Base-by-base conservation (phyloP, 2,113 vertebrate species). In the Xiphorhynchus elegans region DNA sequence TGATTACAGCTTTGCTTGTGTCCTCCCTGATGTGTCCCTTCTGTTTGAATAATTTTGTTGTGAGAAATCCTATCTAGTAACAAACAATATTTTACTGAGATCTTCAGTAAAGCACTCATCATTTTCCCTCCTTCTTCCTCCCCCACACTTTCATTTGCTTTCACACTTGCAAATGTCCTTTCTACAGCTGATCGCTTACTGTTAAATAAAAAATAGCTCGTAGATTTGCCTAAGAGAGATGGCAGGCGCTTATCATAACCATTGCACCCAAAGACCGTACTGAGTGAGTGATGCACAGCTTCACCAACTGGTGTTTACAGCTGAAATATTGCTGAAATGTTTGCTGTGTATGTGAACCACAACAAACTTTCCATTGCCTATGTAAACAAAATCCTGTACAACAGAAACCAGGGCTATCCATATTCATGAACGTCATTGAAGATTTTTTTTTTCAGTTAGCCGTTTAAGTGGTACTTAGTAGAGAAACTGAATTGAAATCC, bases 281-380 rank as follows among this genome's bases (percentile, higher is more conserved):
- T 75, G 55, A 88, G 56, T 37, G 84, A 83, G 31, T 52, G 80
- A 75, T 78, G 35, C 49, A 78, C 69, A 89, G 20, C 46, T 84
- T 94, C 73, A 80, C 68, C 88, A 89, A 90, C 83, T 93, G 92
- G 46, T 95, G 68, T 91, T 94, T 96, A 92, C 72, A 89, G 83
- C 75, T 95, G 85, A 94, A 83, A 83, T 87, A 46, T 39, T 95
- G 72, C 70, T 94, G 87, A 75, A 92, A 81, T 77, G 26, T 83
- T 95, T 95, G 84, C 53, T 59, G 17, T 89, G 23, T 67, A 58
- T 42, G 40, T 80, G 82, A 96, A 84, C 46, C 74, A 94, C 82
- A 91, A 80, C 74, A 95, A 88, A 84, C 39, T 67, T 93, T 39
- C 33, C 31, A 60, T 42, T 76, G 50, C 78, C 56, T 81, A 9